Evolutionary conservation across 2,888 invertebrate genomes (phyloP), one percentile per base, ranked within the genome.

Genomic region (Antheraea assamensis): DNA sequence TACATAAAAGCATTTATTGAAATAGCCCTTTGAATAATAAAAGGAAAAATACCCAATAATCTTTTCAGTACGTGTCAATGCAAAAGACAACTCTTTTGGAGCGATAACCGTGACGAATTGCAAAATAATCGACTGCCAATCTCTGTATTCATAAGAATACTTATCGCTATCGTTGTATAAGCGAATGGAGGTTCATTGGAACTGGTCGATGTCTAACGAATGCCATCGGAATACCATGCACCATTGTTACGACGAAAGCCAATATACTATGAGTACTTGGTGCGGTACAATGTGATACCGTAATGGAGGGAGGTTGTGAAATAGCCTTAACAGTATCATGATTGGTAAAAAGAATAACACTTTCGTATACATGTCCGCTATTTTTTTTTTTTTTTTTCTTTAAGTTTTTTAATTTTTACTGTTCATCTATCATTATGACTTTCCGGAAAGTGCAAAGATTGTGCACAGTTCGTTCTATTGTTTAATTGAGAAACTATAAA

Each of bases 171-270:
- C 74, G 71, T 42, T 71, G 55, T 58, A 68, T 74, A 64, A 74
- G 64, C 61, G 71, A 64, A 68, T 68, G 35, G 68, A 35, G 35
- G 68, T 68, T 27, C 68, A 68, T 68, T 68, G 35, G 68, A 68
- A 71, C 71, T 74, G 71, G 30, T 74, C 72, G 49, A 73, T 72
- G 72, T 73, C 72, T 74, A 72, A 72, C 74, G 71, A 72, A 74
- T 73, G 72, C 72, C 74, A 49, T 47, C 47, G 71, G 72, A 74
- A 74, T 74, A 72, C 74, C 74, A 42, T 35, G 52, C 27, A 24
- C 75, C 61, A 77, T 78, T 78, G 77, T 77, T 75, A 73, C 21
- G 71, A 35, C 27, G 42, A 72, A 72, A 75, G 70, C 70, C 72
- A 74, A 76, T 77, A 75, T 73, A 75, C 73, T 71, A 27, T 30